These are phyloP conservation scores for Criorhina ranunculi DNA, from an alignment of 2,888 invertebrate genomes.

Conservation along the genomic window DNA sequence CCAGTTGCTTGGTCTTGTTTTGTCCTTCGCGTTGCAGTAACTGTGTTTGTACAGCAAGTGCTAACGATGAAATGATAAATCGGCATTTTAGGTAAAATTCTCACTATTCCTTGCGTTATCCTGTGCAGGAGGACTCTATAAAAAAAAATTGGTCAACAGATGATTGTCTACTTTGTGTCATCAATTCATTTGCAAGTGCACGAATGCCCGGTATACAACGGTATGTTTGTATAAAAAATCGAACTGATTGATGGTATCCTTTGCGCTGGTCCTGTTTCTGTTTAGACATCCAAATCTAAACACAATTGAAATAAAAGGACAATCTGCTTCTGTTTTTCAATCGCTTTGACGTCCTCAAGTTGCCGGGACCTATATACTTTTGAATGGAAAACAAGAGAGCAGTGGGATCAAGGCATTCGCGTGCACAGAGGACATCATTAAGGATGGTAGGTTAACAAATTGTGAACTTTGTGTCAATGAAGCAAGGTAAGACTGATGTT, in stretches of 20 bases:
- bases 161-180: constrained; percentile 71
- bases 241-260: constrained; percentile 51
- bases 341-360: too few species aligned
- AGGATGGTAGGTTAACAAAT: too few species aligned
- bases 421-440: too few species aligned
- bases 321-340: too few species aligned
- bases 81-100: constrained; percentile 61
- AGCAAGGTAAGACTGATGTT: too few species aligned
- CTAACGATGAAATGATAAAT: constrained; percentile 70
- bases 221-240: not conserved
- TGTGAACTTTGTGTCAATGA: too few species aligned
- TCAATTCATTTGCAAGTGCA: constrained; percentile 70
- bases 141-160: constrained; percentile 58
- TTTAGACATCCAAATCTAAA: too few species aligned
- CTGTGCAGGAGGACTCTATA: constrained; percentile 3
- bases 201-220: constrained; percentile 1
- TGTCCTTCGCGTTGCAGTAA: constrained; percentile 27
- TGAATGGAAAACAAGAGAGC: too few species aligned
- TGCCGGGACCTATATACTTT: too few species aligned
- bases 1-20: constrained; percentile 33
- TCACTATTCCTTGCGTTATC: constrained; percentile 14
- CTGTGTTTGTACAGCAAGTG: constrained; percentile 51
- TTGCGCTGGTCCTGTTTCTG: too few species aligned
- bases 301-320: too few species aligned
- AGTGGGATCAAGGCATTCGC: too few species aligned